Base-by-base conservation (phyloP, 2,797 vertebrate species). In the Vespertilio murinus region DNA sequence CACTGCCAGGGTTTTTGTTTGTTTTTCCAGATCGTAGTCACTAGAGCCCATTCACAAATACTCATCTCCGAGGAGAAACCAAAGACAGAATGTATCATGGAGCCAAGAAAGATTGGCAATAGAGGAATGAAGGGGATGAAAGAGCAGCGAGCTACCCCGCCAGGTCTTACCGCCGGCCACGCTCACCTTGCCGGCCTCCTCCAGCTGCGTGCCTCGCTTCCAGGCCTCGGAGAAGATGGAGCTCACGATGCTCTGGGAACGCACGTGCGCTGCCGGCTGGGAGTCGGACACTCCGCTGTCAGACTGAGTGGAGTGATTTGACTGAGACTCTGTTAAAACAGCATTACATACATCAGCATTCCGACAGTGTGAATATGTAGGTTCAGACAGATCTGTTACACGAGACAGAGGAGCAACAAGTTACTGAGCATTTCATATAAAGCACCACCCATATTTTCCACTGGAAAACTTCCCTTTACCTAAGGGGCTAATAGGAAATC, bases 221-320 rank as follows among this genome's bases (percentile, higher is more conserved):
- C 99, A 99, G 96, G 99, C 99, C 97, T 99, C 99, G 0, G 99
- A 99, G 97, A 99, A 99, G 97, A 99, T 99, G 96, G 99, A 99
- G 98, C 99, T 99, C 97, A 99, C 99, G 16, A 99, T 99, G 93
- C 99, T 99, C 97, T 99, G 99, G 67, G 99, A 99, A 30, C 99
- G 99, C 18, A 98, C 97, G 16, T 99, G 99, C 91, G 98, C 98
- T 33, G 98, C 98, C 38, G 99, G 98, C 3, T 99, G 99, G 14
- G 99, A 99, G 97, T 99, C 99, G n/a, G 99, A 99, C 92, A 99
- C 98, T 0, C 99, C 99, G 8, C 99, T 99, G 97, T 99, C 99
- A 42, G 99, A 99, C 83, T 99, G 98, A 95, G 98, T 98, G 30
- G 98, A 98, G 97, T 99, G 99, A 97, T 99, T 99, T 3, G 99